Conservation (phyloP, 2,797 vertebrate species). For the Masticophis lateralis region DNA sequence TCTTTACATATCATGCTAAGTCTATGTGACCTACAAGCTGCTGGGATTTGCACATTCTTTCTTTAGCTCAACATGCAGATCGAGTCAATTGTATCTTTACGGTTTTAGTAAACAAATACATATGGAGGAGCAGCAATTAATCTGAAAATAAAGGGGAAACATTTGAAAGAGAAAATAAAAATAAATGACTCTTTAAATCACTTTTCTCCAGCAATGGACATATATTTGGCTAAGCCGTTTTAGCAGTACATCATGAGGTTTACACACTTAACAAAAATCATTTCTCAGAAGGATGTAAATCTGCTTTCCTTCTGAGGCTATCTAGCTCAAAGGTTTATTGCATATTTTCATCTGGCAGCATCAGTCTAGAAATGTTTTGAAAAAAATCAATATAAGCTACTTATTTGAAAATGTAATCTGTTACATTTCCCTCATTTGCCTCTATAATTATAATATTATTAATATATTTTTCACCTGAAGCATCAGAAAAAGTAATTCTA, state of each 20-base stretch:
- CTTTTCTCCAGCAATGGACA: not conserved
- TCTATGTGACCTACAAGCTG: not conserved
- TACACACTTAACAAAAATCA: not conserved
- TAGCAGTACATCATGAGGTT: not conserved
- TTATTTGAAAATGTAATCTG: constrained; percentile 19
- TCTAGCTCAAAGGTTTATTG: not conserved
- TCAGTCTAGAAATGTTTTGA: not conserved
- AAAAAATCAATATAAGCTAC: constrained; percentile 21
- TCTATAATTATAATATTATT: constrained; percentile 6
- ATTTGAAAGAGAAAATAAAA: not conserved
- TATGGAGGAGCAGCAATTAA: not conserved
- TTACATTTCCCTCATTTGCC: not conserved
- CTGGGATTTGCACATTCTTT: not conserved
- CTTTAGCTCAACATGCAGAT: not conserved
- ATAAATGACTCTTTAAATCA: too few relatives aligned
- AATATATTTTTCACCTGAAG: not conserved
- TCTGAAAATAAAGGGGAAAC: not conserved
- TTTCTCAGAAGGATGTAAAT: not conserved
- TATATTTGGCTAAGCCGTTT: not conserved
- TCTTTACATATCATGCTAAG: not conserved
- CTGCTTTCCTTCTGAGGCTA: not conserved
- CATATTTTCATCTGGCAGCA: not conserved
- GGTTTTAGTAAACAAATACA: not conserved
- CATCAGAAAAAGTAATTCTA: not conserved
- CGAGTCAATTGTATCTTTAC: not conserved